These are phyloP conservation scores for Trichechus manatus DNA, from an alignment of 2,113 vertebrate species.

Conservation along the genomic window DNA sequence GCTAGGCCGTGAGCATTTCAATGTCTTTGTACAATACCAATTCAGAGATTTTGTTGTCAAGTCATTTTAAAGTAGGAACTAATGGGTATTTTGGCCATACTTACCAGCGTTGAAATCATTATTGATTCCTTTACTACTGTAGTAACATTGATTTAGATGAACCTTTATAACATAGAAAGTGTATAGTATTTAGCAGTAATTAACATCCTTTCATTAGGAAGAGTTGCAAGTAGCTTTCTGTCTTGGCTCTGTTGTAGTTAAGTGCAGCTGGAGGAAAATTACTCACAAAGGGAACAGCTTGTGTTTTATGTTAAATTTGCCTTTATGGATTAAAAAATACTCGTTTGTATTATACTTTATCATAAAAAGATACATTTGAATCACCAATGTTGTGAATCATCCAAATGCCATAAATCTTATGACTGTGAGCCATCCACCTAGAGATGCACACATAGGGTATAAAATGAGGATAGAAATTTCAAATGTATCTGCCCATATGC, in stretches of 20 bases:
- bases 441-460: not conserved
- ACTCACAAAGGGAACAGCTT: conserved; percentile 90
- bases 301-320: conserved; percentile 89
- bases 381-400: conserved; percentile 76
- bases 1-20: conserved; percentile 12
- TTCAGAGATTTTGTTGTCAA: conserved; percentile 76
- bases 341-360: conserved; percentile 85
- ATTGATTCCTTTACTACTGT: conserved; percentile 88
- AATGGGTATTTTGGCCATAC: conserved; percentile 87
- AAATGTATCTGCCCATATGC: conserved; percentile 66
- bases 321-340: conserved; percentile 88
- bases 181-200: conserved; percentile 89
- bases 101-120: conserved; percentile 86
- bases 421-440: conserved; percentile 45
- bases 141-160: conserved; percentile 90
- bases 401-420: conserved; percentile 66
- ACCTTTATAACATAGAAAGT: conserved; percentile 87
- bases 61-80: conserved; percentile 84
- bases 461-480: conserved; percentile 63
- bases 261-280: conserved; percentile 90
- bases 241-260: conserved; percentile 88
- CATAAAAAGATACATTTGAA: conserved; percentile 81
- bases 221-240: conserved; percentile 88
- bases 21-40: conserved; percentile 23
- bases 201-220: conserved; percentile 90